These are phyloP conservation scores for Eubasilissa splendida DNA, from an alignment of 2,888 invertebrate species.

Conservation along the genomic window DNA sequence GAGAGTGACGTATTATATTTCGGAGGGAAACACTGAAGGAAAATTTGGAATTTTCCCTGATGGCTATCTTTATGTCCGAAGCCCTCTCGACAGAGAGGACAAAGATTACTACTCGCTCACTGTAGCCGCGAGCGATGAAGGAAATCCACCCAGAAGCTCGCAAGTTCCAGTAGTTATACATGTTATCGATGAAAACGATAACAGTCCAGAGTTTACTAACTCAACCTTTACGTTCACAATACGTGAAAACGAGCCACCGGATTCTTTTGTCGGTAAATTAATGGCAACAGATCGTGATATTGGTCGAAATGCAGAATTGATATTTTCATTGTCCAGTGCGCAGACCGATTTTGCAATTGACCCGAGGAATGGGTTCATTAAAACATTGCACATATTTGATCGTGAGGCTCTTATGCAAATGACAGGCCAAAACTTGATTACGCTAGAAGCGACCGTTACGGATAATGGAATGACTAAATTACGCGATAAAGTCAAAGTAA, in stretches of 20 bases:
- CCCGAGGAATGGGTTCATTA: slow-evolving; percentile 91
- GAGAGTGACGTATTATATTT: slow-evolving; percentile 84
- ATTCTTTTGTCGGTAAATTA: slow-evolving; percentile 93
- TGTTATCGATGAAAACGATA: slow-evolving; percentile 97
- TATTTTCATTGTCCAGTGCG: slow-evolving; percentile 82
- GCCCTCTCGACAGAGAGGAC: slow-evolving; percentile 89
- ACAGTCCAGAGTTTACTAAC: slow-evolving; percentile 93
- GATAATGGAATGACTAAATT: slow-evolving; percentile 86
- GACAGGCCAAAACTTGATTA: slow-evolving; percentile 84
- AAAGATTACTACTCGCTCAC: slow-evolving; percentile 93
- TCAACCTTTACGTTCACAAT: slow-evolving; percentile 92
- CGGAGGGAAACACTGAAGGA: slow-evolving; percentile 87
- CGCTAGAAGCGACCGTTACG: slow-evolving; percentile 89
- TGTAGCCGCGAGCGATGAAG: slow-evolving; percentile 87
- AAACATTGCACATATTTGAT: slow-evolving; percentile 89
- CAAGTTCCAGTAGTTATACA: slow-evolving; percentile 93
- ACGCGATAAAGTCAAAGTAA: slow-evolving; percentile 89
- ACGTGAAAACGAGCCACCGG: slow-evolving; percentile 89
- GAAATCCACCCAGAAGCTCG: slow-evolving; percentile 83
- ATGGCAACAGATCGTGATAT: slow-evolving; percentile 92
- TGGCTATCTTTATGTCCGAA: slow-evolving; percentile 91
- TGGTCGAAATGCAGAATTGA: slow-evolving; percentile 92
- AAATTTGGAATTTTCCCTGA: slow-evolving; percentile 97
- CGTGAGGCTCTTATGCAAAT: slow-evolving; percentile 87
- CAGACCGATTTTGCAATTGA: slow-evolving; percentile 91